Evolutionary conservation across 2,113 vertebrate genomes (phyloP).

Genomic region (Channa argus): DNA sequence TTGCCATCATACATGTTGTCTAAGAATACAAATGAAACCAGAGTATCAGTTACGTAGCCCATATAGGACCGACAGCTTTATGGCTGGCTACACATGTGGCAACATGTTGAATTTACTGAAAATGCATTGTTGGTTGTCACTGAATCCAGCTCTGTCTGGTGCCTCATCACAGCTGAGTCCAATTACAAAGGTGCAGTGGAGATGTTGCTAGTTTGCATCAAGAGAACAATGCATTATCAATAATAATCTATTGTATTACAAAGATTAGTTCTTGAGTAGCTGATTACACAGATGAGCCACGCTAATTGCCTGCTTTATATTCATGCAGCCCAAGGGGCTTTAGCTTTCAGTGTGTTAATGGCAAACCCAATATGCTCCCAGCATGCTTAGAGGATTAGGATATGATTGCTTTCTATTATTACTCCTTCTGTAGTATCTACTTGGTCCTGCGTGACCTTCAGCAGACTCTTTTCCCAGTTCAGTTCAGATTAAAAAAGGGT

Average conservation of each 20-base stretch:
- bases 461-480: constrained; percentile 16
- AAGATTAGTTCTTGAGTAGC: constrained; percentile 58
- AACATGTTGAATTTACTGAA: constrained; percentile 9
- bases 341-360: constrained; percentile 65
- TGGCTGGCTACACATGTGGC: background rate
- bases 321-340: constrained; percentile 72
- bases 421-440: constrained; percentile 41
- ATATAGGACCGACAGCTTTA: constrained; percentile 1
- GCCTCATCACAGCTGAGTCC: constrained; percentile 10
- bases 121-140: constrained; percentile 14
- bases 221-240: constrained; percentile 58
- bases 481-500: constrained; percentile 12
- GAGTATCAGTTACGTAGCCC: background rate
- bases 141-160: constrained; percentile 26
- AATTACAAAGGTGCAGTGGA: constrained; percentile 35
- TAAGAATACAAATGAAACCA: background rate
- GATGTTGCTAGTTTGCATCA: constrained; percentile 54
- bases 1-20: background rate
- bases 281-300: constrained; percentile 76
- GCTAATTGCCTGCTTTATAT: constrained; percentile 80
- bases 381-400: constrained; percentile 70
- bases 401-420: constrained; percentile 78
- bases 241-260: constrained; percentile 61
- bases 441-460: constrained; percentile 47
- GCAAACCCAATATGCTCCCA: constrained; percentile 51